Evolutionary conservation across 2,888 invertebrate genomes (phyloP), one percentile per base, ranked within the genome.

Genomic region (Plagodis dolabraria): DNA sequence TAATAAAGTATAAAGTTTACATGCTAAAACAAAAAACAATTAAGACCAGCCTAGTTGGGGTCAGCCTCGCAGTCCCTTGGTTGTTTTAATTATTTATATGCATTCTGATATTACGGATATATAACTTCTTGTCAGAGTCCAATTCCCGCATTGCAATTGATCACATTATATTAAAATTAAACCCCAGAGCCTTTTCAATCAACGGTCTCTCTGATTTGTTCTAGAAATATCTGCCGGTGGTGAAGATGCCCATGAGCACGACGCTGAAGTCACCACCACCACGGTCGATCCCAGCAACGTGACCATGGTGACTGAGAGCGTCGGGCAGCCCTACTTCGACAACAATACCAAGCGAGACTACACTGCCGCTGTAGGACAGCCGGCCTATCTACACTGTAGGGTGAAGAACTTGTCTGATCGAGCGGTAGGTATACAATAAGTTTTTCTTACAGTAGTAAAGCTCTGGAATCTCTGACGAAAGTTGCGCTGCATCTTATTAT

Each of bases 371-470:
- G 97, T 97, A 45, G 97, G 97, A 34, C 97, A 97, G 83, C 96
- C 96, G 12, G 97, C 97, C 34, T 95, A 97, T 80, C 93, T 97
- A 60, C 96, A 97, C 84, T 97, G 97, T 84, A 93, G 96, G 66
- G 97, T 97, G 67, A 94, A 97, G 79, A 97, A 97, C 89, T 94
- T 97, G 73, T 96, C 96, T 57, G 97, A 97, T 87, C 93, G 97
- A 88, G 97, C 97, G 85, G 97, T 97, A 93, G 95, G 96, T 44
- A 22, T 22, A 22, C 4, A 22, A 22, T 22, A 22, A 22, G 22
- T 22, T 22, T 4, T 22, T 2, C 4, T 22, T 22, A 22, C 22
- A 22, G 22, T 22, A 2, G 22, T 22, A 2, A 22, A 4, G 2
- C 22, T 22, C 22, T 22, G 22, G 22, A 22, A 22, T 4, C 22